Percentiles rank a stretch among this genome's conserved stretches.
phyloP scores from a whole-genome alignment of 2,888 invertebrate species.

The Oconnorella tubifera region DNA sequence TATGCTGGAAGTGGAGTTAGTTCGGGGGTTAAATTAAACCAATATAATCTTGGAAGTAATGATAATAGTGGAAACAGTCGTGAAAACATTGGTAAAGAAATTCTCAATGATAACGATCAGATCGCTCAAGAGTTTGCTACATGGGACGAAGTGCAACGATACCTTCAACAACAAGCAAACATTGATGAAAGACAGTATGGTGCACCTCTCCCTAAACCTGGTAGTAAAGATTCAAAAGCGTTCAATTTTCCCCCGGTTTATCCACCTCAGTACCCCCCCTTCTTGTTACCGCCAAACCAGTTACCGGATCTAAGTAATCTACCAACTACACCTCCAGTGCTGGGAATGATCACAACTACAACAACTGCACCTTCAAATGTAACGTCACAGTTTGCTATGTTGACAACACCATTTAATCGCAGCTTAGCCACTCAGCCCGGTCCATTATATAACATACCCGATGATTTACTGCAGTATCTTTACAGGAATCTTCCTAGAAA shows the following conservation, averaged over 20 bases:
- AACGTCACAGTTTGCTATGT: neutral
- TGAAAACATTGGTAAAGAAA: neutral
- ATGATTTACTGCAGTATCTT: slow-evolving; percentile 15
- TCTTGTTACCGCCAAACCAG: no score
- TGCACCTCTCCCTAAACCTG: no score
- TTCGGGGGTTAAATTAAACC: neutral
- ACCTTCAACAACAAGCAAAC: neutral
- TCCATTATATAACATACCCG: slow-evolving; percentile 17
- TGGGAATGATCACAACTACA: slow-evolving; percentile 1
- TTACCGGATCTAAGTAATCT: no score
- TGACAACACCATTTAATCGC: neutral
- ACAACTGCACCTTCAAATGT: neutral
- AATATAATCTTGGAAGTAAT: neutral
- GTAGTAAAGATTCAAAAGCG: no score
- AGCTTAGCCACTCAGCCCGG: neutral
- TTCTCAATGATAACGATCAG: neutral
- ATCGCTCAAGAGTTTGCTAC: neutral
- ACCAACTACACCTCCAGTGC: slow-evolving; percentile 2
- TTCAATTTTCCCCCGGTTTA: no score
- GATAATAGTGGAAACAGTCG: neutral
- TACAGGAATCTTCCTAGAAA: slow-evolving; percentile 13
- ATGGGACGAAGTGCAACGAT: neutral
- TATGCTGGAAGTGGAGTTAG: no score
- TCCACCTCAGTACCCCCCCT: no score
- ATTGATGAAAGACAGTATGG: neutral